Evolutionary conservation across 2,888 invertebrate species (phyloP).

Genomic region (Drosophila lutescens): DNA sequence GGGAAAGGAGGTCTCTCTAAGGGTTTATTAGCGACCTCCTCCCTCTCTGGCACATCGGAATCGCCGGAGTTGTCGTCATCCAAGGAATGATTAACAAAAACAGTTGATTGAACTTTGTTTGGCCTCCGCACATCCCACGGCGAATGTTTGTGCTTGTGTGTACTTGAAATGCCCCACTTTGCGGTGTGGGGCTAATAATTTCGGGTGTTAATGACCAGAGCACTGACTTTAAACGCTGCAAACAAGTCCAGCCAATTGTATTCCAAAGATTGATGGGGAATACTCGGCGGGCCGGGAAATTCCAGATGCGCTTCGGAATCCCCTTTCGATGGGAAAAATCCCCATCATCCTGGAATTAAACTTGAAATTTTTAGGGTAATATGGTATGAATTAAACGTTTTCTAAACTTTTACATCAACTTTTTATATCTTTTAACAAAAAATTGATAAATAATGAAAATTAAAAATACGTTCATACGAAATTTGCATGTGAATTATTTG

Average conservation of each 20-base stretch:
- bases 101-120: constrained; percentile 58
- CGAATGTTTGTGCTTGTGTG: constrained; percentile 23
- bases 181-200: constrained; percentile 46
- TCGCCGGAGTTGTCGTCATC: constrained; percentile 29
- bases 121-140: constrained; percentile 46
- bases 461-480: background rate
- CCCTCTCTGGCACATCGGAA: too few species aligned
- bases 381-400: background rate
- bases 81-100: constrained; percentile 49
- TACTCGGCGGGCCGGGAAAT: constrained; percentile 4
- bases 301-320: constrained; percentile 1
- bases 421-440: too few species aligned
- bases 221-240: constrained; percentile 24
- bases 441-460: background rate
- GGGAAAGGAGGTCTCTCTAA: background rate
- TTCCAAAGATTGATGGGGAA: constrained; percentile 11
- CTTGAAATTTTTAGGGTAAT: background rate
- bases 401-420: background rate
- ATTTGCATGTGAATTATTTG: background rate
- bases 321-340: background rate
- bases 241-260: constrained; percentile 29
- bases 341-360: background rate
- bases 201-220: constrained; percentile 53
- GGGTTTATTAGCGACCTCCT: too few species aligned
- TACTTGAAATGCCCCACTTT: constrained; percentile 59